A percentile compares a stretch with the other conserved stretches of the same genome.
These are phyloP conservation scores for Gila orcuttii DNA, from an alignment of 2,113 vertebrate species.

Conservation along the genomic window DNA sequence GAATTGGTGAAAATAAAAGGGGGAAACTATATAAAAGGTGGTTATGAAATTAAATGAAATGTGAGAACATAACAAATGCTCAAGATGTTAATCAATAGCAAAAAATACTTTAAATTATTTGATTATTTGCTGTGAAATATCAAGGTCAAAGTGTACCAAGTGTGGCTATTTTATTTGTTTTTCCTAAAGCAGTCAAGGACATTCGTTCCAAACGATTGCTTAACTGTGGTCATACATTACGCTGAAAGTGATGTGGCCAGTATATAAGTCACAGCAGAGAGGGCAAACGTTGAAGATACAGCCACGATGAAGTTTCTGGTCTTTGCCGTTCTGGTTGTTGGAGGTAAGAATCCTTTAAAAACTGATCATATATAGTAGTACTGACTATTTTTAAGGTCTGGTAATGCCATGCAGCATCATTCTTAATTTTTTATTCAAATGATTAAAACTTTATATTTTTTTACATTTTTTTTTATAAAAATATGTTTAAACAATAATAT, in stretches of 20 bases:
- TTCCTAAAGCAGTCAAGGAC: conserved; percentile 23
- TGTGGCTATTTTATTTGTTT: conserved; percentile 35
- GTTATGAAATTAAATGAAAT: not conserved
- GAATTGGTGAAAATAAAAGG: not conserved
- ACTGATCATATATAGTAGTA: not conserved
- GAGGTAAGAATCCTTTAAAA: conserved; percentile 67
- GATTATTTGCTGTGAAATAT: conserved; percentile 3
- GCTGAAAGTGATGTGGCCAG: conserved; percentile 31
- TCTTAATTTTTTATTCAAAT: not conserved
- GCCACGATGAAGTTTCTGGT: conserved; percentile 74
- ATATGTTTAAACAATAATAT: not conserved
- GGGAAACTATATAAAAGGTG: not conserved
- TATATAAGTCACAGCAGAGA: conserved; percentile 62
- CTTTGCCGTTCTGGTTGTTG: conserved; percentile 72
- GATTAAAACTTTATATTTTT: too few species aligned
- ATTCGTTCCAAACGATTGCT: conserved; percentile 47
- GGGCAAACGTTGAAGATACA: conserved; percentile 39
- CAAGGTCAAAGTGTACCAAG: conserved; percentile 15
- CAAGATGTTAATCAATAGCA: not conserved
- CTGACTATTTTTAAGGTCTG: not conserved
- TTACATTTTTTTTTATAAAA: too few species aligned
- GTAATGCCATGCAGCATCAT: not conserved
- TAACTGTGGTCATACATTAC: not conserved
- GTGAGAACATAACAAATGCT: conserved; percentile 1
- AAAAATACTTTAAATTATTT: not conserved